Conservation (phyloP, 1,140 invertebrate species). For the Wiebesia pumilae region DNA sequence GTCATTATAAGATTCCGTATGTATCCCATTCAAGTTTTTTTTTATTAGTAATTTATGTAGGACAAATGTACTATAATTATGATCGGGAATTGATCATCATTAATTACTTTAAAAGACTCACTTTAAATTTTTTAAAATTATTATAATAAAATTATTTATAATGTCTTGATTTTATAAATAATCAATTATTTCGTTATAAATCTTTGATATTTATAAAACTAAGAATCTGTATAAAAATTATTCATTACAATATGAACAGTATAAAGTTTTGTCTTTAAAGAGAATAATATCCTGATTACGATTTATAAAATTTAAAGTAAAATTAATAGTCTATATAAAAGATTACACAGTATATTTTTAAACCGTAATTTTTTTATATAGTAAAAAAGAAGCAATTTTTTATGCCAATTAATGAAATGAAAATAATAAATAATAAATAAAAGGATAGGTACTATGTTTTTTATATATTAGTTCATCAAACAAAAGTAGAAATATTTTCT, state of each 20-base stretch:
- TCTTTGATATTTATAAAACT: slow-evolving; percentile 9
- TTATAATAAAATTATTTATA: slow-evolving; percentile 16
- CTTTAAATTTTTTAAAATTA: slow-evolving; percentile 9
- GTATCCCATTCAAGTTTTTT: background rate
- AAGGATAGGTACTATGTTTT: background rate
- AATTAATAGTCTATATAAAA: background rate
- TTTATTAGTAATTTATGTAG: slow-evolving; percentile 1
- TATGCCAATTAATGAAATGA: slow-evolving; percentile 3
- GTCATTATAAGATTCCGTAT: background rate
- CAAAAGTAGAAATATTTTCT: background rate
- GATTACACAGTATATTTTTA: slow-evolving; percentile 17
- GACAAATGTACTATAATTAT: background rate
- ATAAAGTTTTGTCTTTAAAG: slow-evolving; percentile 16
- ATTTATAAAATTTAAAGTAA: background rate
- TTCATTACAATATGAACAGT: background rate
- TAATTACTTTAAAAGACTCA: background rate
- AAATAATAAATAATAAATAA: background rate
- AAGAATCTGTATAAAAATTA: slow-evolving; percentile 9
- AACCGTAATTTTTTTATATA: slow-evolving; percentile 3
- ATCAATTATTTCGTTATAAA: background rate
- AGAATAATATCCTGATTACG: slow-evolving; percentile 1
- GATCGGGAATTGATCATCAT: slow-evolving; percentile 15
- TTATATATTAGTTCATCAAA: background rate
- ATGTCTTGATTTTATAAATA: slow-evolving; percentile 22
- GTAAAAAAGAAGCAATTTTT: slow-evolving; percentile 9